Conservation (phyloP, 1,140 invertebrate species). For the Dendroctonus ponderosae region DNA sequence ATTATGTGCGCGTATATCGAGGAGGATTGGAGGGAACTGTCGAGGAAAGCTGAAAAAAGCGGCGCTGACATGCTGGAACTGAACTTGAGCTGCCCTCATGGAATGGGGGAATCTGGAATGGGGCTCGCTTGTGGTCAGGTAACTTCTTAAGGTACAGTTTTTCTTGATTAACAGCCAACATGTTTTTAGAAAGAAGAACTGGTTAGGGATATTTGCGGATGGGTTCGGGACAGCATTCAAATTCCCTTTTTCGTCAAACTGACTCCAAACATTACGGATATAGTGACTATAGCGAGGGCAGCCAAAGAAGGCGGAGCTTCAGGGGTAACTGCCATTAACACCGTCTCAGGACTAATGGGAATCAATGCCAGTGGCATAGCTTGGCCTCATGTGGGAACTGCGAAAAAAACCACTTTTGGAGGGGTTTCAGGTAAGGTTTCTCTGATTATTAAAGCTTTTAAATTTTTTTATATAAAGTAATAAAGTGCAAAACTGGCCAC, state of each 20-base stretch:
- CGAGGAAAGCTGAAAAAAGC: conserved; percentile 74
- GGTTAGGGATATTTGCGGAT: conserved; percentile 86
- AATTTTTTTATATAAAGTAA: no score
- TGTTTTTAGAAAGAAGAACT: conserved; percentile 71
- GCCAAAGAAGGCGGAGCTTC: conserved; percentile 88
- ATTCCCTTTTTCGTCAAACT: conserved; percentile 98
- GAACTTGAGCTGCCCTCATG: conserved; percentile 97
- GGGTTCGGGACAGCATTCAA: conserved; percentile 81
- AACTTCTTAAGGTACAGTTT: conserved; percentile 24
- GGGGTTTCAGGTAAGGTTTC: conserved; percentile 72
- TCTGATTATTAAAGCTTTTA: not conserved
- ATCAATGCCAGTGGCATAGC: conserved; percentile 75
- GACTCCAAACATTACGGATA: conserved; percentile 96
- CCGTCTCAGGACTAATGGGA: conserved; percentile 91
- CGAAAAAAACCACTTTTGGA: conserved; percentile 89
- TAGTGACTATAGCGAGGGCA: conserved; percentile 83
- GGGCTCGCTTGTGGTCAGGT: conserved; percentile 96
- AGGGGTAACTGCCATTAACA: conserved; percentile 97
- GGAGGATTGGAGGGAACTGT: conserved; percentile 84
- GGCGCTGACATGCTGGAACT: conserved; percentile 94
- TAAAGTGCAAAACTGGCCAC: no score
- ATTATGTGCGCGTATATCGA: conserved; percentile 93
- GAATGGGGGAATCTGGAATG: conserved; percentile 98
- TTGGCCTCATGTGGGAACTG: conserved; percentile 87
- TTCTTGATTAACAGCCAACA: not conserved